Evolutionary conservation across 2,888 invertebrate genomes (phyloP).

Genomic region (Cheilosia vulpina): DNA sequence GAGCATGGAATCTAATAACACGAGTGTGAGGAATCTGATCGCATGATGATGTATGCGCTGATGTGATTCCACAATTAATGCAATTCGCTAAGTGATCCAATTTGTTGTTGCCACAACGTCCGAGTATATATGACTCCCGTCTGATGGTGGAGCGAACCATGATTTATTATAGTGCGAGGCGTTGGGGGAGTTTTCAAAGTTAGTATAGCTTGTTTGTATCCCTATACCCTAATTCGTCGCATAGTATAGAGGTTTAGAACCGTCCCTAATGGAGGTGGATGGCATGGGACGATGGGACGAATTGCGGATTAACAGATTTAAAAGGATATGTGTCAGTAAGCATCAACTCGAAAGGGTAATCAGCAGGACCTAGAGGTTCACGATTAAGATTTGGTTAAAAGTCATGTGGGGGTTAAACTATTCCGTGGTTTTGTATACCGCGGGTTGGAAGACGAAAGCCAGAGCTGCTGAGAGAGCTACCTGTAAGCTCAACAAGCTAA

Average conservation of each 20-base stretch:
- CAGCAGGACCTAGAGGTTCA: too few relatives aligned
- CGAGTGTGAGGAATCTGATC: slow-evolving; percentile 26
- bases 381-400: too few relatives aligned
- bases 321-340: too few relatives aligned
- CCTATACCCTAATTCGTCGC: slow-evolving; percentile 33
- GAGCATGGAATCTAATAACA: slow-evolving; percentile 38
- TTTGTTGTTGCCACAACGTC: slow-evolving; percentile 52
- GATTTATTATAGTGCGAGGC: slow-evolving; percentile 37
- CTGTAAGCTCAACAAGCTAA: too few relatives aligned
- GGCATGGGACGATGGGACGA: too few relatives aligned
- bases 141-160: not conserved
- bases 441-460: too few relatives aligned
- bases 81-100: slow-evolving; percentile 71
- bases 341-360: too few relatives aligned
- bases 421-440: too few relatives aligned
- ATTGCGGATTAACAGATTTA: too few relatives aligned
- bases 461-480: too few relatives aligned
- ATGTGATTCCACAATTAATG: slow-evolving; percentile 71
- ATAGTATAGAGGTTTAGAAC: slow-evolving; percentile 16
- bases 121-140: not conserved
- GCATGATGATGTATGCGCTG: slow-evolving; percentile 68
- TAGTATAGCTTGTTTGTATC: slow-evolving; percentile 17
- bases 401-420: too few relatives aligned
- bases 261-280: not conserved
- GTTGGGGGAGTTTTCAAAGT: not conserved